Evolutionary conservation across 2,888 invertebrate genomes (phyloP), one percentile per base, ranked within the genome.

Genomic region (Netelia fuscicornis): DNA sequence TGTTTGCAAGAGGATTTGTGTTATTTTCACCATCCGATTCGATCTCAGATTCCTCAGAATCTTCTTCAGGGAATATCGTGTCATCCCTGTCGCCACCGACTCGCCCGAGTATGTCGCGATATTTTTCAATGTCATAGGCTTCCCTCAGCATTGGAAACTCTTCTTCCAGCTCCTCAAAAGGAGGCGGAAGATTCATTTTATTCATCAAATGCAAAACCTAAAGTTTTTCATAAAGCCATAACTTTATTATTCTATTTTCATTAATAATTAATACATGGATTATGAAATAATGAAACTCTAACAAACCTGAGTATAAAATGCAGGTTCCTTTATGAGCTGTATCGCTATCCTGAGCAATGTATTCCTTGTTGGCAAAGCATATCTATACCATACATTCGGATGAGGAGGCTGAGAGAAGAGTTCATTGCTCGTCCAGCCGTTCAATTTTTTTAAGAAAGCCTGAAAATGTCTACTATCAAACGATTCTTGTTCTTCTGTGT

Each of bases 121-220:
- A 93, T 30, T 92, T 91, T 68, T 92, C 90, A 52, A 92, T 78
- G 71, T 93, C 89, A 83, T 93, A 93, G 11, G 88, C 87, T 85
- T 93, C 91, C 83, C 89, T 91, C 2, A 94, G 79, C 72, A 88
- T 83, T 9, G 93, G 93, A 90, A 92, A 93, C 86, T 93, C 92
- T 37, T 90, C 86, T 86, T 95, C 94, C 62, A 95, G 92, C 87
- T 94, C 92, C 20, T 95, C 95, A 94, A 99, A 98, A 0, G 99
- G 99, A 62, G 97, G 96, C 20, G 97, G 97, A 70, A 99, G 94
- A 92, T 97, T 97, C 98, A 99, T 98, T 94, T 97, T 97, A 92
- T 99, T 99, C 98, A 99, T 98, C 75, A 99, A 95, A 94, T 99
- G 98, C 67, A 99, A 92, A 10, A 97, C 96, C 95, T 97, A 96